Conservation (phyloP, 2,797 vertebrate genomes). For the Tragopan temminckii region DNA sequence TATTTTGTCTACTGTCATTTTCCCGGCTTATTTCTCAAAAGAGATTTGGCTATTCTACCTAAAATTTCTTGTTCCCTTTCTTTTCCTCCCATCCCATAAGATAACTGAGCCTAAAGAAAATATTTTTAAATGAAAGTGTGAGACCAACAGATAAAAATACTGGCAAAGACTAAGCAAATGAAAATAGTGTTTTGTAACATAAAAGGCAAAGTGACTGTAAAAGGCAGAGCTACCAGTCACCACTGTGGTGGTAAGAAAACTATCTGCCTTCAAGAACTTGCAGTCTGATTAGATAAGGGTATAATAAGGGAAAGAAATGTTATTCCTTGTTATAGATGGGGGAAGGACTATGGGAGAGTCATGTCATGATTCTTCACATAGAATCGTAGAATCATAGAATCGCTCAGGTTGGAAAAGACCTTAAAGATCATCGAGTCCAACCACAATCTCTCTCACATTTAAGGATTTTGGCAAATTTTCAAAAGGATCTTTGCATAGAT, state of each 20-base stretch:
- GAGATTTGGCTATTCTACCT: neutral
- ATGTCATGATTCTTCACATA: neutral
- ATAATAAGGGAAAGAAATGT: neutral
- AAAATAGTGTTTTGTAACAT: neutral
- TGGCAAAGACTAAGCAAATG: neutral
- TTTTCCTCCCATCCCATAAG: neutral
- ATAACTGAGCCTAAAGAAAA: neutral
- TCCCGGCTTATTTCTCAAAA: neutral
- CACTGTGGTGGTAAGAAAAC: neutral
- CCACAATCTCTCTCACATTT: neutral
- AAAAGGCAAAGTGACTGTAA: neutral
- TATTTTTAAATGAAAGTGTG: neutral
- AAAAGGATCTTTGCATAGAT: neutral
- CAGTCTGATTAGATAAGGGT: neutral
- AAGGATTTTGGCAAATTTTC: neutral
- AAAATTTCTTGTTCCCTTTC: neutral
- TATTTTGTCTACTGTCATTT: constrained; percentile 9
- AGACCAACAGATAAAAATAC: neutral
- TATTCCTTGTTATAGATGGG: neutral
- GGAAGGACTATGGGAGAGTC: neutral
- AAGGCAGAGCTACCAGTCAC: neutral
- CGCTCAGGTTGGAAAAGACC: too few species aligned
- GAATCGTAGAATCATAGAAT: too few species aligned
- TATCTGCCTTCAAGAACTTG: neutral
- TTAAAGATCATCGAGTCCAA: too few species aligned